A percentile compares a stretch with the other conserved stretches of the same genome.
Conservation (phyloP, 2,888 invertebrate genomes). For the Pterobdella sp. region DNA sequence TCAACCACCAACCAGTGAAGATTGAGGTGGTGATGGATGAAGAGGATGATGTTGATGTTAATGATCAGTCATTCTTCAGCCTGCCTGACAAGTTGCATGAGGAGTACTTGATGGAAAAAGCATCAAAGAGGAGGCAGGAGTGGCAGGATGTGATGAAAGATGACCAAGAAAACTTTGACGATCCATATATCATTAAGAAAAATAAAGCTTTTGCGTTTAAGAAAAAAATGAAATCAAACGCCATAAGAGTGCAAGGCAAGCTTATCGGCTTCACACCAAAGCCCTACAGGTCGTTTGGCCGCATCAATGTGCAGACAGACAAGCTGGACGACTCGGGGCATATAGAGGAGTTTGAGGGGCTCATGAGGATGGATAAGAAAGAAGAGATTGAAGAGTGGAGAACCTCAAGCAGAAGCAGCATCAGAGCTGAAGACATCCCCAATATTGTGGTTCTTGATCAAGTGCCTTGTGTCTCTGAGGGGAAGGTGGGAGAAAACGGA, state of each 20-base stretch:
- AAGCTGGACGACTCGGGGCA: no score
- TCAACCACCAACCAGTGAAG: conserved; percentile 8
- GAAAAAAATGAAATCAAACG: neutral
- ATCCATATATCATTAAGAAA: neutral
- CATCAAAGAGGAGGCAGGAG: conserved; percentile 5
- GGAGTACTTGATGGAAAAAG: neutral
- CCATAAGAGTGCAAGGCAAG: conserved; percentile 19
- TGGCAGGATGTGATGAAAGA: neutral
- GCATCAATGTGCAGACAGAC: conserved; percentile 19
- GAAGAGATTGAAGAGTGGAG: conserved; percentile 7
- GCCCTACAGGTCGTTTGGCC: conserved; percentile 26
- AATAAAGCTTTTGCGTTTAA: neutral
- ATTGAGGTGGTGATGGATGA: conserved; percentile 13
- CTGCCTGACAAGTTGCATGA: conserved; percentile 12
- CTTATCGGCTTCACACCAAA: conserved; percentile 21
- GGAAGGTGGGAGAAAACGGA: neutral
- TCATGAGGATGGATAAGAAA: neutral
- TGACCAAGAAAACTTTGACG: neutral
- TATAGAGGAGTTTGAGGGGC: no score
- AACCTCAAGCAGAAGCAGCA: neutral
- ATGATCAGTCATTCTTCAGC: conserved; percentile 15
- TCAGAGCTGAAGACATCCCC: neutral
- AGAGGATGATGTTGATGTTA: neutral
- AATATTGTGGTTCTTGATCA: neutral
- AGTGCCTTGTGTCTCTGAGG: neutral